These are phyloP conservation scores for Microcebus ravelobensis DNA, from an alignment of 2,113 vertebrate species.

Conservation along the genomic window DNA sequence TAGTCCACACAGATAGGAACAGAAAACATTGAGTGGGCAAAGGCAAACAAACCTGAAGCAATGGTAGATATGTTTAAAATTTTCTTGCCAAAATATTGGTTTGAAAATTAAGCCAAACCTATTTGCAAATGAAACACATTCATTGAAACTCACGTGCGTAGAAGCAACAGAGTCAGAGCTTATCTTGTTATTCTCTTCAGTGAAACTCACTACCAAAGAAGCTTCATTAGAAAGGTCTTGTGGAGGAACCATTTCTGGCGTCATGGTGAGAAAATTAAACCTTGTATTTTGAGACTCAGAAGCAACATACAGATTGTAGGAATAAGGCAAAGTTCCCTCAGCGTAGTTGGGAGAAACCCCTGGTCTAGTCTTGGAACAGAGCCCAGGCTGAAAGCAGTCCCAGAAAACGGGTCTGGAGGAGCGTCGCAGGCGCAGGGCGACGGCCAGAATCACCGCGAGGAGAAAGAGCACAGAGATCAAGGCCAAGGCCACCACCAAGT, in stretches of 20 bases:
- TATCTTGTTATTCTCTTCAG: slow-evolving; percentile 51
- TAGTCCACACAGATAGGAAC: neutral
- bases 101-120: slow-evolving; percentile 34
- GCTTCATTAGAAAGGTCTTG: slow-evolving; percentile 63
- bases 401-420: slow-evolving; percentile 43
- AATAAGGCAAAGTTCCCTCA: slow-evolving; percentile 73
- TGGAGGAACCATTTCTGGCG: slow-evolving; percentile 20
- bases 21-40: neutral
- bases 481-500: slow-evolving; percentile 73
- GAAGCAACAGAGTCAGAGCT: neutral
- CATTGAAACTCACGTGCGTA: slow-evolving; percentile 48
- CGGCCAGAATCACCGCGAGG: slow-evolving; percentile 60
- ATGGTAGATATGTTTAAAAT: neutral
- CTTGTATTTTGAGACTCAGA: slow-evolving; percentile 53
- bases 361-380: slow-evolving; percentile 49
- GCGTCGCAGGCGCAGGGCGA: slow-evolving; percentile 46
- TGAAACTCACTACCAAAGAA: slow-evolving; percentile 43
- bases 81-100: slow-evolving; percentile 27
- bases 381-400: slow-evolving; percentile 49
- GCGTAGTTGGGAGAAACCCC: slow-evolving; percentile 56
- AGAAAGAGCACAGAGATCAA: slow-evolving; percentile 74
- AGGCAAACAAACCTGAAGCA: neutral
- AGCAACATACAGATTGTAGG: slow-evolving; percentile 69
- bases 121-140: neutral
- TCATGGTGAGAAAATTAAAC: slow-evolving; percentile 64